Evolutionary conservation across 2,113 vertebrate species (phyloP), one percentile per base, ranked within the genome.

Genomic region (Poecilia latipinna): DNA sequence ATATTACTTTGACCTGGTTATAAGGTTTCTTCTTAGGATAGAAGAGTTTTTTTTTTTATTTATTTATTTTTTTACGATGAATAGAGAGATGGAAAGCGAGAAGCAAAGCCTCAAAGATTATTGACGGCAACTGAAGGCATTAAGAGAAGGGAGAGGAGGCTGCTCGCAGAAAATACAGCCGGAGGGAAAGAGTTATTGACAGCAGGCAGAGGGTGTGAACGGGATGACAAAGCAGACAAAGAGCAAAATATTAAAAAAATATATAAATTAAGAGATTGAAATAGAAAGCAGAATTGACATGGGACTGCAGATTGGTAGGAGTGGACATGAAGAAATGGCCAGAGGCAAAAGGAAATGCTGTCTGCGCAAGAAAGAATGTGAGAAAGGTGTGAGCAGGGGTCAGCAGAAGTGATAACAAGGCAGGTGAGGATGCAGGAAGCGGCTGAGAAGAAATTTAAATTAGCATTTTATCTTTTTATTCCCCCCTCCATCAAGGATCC

Each of bases 271-370:
- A 80, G 69, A 66, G 63, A 80, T 72, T 80, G 69, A 83, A 81
- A 72, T 24, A 57, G 28, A 75, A 29, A 74, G 73, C 73, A 35
- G 26, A 77, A 83, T 75, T 78, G 15, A 77, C n/a, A 66, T 48
- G 7, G 60, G 44, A 68, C 44, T 75, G 68, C 48, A 37, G 57
- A 31, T 61, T 61, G 8, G 62, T 68, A 32, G 24, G 60, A 28
- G 12, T 39, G 64, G 61, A 66, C 10, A 8, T 32, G 31, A 68
- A 77, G 37, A 81, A 65, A 24, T 77, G 51, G 73, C 75, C 73
- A 68, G 54, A 22, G 69, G 81, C 60, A 48, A 82, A 80, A 75
- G 79, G n/a, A 83, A 88, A 80, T 78, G 83, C 82, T 13, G 69
- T 81, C 78, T 74, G 28, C 72, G 78, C 31, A 70, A 33, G 63